Percentiles rank a stretch among this genome's conserved stretches.
Evolutionary conservation across 1,140 invertebrate species (phyloP).

Genomic region (Scaptomyza hsui): DNA sequence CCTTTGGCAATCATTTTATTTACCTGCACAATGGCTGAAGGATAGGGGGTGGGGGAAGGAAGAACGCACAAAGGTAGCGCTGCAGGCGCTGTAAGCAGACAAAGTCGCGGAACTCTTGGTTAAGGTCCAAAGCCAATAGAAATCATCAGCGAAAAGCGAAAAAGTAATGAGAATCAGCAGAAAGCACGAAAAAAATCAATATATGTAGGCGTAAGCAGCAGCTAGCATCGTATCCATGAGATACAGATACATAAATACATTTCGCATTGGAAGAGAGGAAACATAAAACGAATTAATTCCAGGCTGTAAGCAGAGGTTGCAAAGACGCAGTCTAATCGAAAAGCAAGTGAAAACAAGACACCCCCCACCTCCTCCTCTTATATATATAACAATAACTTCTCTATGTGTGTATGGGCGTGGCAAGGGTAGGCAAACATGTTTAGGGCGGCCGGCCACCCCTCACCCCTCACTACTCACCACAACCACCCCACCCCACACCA

Average conservation of each 20-base stretch:
- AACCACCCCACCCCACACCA: constrained; percentile 15
- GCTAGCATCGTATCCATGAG: constrained; percentile 55
- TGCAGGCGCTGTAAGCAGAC: constrained; percentile 32
- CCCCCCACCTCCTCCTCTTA: not conserved
- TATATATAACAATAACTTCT: constrained; percentile 57
- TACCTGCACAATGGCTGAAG: constrained; percentile 28
- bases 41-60: not conserved
- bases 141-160: constrained; percentile 66
- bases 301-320: constrained; percentile 58
- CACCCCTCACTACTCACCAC: not conserved
- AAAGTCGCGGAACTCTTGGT: constrained; percentile 6
- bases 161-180: constrained; percentile 53
- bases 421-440: constrained; percentile 60
- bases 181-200: constrained; percentile 73
- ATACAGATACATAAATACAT: constrained; percentile 55
- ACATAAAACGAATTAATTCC: constrained; percentile 83
- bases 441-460: constrained; percentile 46
- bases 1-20: constrained; percentile 56
- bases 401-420: constrained; percentile 50
- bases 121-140: constrained; percentile 51
- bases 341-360: constrained; percentile 75
- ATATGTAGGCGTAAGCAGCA: constrained; percentile 79
- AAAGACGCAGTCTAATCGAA: constrained; percentile 74
- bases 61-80: constrained; percentile 47
- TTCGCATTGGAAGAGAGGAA: constrained; percentile 59